phyloP scores from a whole-genome alignment of 2,113 vertebrate genomes.

The Crotalus viridis region DNA sequence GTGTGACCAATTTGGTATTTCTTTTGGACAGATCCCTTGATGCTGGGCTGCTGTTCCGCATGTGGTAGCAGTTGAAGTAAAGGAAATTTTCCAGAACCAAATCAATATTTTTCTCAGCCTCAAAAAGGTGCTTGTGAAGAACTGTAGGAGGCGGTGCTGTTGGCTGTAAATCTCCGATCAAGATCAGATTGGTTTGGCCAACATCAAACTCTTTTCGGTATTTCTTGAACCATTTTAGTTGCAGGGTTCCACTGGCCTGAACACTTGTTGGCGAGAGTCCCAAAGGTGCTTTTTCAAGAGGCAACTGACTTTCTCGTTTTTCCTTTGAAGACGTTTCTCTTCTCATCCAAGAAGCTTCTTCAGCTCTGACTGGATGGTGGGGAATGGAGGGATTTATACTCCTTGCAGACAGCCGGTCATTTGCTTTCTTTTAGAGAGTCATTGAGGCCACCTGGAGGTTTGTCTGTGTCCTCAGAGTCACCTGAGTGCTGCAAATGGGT shows the following conservation, averaged over 20 bases:
- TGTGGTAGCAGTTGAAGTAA: constrained; percentile 15
- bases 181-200: background rate
- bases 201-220: background rate
- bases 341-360: no score
- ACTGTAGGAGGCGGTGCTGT: background rate
- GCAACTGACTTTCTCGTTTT: no score
- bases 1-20: background rate
- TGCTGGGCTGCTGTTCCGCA: background rate
- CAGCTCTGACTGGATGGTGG: no score
- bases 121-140: constrained; percentile 3
- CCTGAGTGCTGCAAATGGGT: no score
- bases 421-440: no score
- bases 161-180: background rate
- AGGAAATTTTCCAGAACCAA: constrained; percentile 6
- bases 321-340: no score
- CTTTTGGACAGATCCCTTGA: constrained; percentile 5
- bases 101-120: background rate
- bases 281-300: no score
- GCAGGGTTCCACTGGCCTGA: background rate
- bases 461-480: no score
- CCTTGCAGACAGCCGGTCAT: no score
- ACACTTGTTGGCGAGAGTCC: background rate
- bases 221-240: background rate
- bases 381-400: no score
- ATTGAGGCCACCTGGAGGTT: no score